A percentile compares a stretch with the other conserved stretches of the same genome.
Conservation (phyloP, 2,888 invertebrate species). For the Antheraea assamensis region DNA sequence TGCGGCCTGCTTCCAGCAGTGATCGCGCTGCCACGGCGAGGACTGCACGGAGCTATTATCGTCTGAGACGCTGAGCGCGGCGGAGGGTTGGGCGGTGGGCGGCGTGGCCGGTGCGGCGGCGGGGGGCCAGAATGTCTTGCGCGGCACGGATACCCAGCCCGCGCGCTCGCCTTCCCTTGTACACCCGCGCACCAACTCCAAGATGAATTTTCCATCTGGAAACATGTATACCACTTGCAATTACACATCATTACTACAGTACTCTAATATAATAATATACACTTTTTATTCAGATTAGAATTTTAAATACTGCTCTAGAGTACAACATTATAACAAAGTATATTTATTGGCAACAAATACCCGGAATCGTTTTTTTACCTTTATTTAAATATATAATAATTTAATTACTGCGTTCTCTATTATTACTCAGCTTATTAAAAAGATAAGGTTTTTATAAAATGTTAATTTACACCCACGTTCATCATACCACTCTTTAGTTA, state of each 20-base stretch:
- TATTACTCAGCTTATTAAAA: too few relatives aligned
- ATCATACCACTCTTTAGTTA: background rate
- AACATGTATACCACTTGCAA: constrained; percentile 22
- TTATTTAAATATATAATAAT: background rate
- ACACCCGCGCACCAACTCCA: constrained; percentile 87
- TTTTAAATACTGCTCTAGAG: background rate
- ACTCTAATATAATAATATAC: background rate
- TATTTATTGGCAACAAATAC: background rate
- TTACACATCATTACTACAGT: background rate
- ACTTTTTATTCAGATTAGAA: background rate
- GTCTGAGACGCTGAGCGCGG: constrained; percentile 93
- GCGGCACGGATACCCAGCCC: constrained; percentile 94
- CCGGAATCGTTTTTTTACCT: background rate
- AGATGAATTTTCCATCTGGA: constrained; percentile 94
- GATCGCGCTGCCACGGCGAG: constrained; percentile 95
- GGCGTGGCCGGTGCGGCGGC: constrained; percentile 84
- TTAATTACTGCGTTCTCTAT: too few relatives aligned
- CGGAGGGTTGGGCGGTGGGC: constrained; percentile 83
- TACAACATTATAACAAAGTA: background rate
- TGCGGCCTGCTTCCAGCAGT: constrained; percentile 92
- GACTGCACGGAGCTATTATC: constrained; percentile 95
- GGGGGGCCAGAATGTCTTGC: constrained; percentile 93
- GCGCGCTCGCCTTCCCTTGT: constrained; percentile 87
- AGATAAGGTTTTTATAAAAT: too few relatives aligned
- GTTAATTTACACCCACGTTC: background rate